Evolutionary conservation across 2,113 vertebrate species (phyloP), one percentile per base, ranked within the genome.

Genomic region (Bambusicola thoracicus): DNA sequence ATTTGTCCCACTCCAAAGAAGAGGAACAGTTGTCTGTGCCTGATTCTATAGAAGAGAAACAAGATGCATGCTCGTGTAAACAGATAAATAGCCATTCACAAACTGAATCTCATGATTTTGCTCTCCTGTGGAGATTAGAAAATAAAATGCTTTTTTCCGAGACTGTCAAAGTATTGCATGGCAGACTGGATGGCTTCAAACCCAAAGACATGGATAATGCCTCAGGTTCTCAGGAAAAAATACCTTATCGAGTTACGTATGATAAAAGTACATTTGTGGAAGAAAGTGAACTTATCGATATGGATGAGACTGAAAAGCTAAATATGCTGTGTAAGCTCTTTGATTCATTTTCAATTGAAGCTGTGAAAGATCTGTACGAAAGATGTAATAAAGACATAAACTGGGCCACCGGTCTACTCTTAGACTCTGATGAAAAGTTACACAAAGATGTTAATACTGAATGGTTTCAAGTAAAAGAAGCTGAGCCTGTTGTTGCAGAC

Each of bases 361-460:
- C 98, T 46, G 90, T 99, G 62, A 98, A 99, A 87, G 99, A 99
- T 97, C 97, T 99, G 56, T 99, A 99, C 97, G 99, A 99, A 91
- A 99, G 99, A 94, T 99, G 99, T 96, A 98, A 99, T 91, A 98
- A 98, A 93, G 99, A 99, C 96, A 97, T 99, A 80, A 98, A 99
- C 73, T 99, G 99, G 99, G 97, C 98, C 68, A 99, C 98, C 53
- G 99, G 99, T 87, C 94, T 99, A 66, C 96, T 99, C 58, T 97
- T 99, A 92, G 99, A 99, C 96, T 99, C 99, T 32, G 98, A 98
- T 86, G 98, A 99, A 92, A 98, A 98, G 93, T 97, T 99, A 66
- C 95, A 97, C 80, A 97, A 97, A 87, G 98, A 98, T 25, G 97
- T 98, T 34, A 98, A 97, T 67, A n/a, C 32, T 68, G 96, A 94